These are phyloP conservation scores for Rhabdophis nuchalis DNA, from an alignment of 2,797 vertebrate genomes.

Conservation along the genomic window DNA sequence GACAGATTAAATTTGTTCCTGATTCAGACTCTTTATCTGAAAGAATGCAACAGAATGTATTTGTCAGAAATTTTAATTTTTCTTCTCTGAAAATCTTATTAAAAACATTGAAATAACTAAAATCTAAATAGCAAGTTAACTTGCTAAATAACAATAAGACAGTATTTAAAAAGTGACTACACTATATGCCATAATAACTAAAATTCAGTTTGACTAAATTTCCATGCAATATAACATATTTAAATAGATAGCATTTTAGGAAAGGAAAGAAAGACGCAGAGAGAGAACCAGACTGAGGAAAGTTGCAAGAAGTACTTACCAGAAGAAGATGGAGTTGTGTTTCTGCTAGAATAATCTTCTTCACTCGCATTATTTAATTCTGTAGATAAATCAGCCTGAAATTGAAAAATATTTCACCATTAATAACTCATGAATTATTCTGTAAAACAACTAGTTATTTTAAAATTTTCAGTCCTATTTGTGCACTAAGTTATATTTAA, in stretches of 20 bases:
- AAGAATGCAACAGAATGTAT: neutral
- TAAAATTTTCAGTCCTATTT: neutral
- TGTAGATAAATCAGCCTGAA: constrained; percentile 63
- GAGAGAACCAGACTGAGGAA: neutral
- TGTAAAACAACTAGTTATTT: neutral
- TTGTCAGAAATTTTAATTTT: neutral
- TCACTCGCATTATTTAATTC: constrained; percentile 44
- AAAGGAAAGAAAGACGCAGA: neutral
- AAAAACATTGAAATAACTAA: neutral
- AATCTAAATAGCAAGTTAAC: neutral
- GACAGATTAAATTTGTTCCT: neutral
- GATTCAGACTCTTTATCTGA: neutral
- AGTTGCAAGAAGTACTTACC: constrained; percentile 61
- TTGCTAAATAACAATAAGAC: neutral
- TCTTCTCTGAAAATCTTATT: neutral
- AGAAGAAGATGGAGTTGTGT: constrained; percentile 29
- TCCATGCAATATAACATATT: neutral
- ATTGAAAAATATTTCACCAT: constrained; percentile 29
- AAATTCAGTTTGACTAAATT: neutral
- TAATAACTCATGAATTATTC: neutral
- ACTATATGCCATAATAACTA: neutral
- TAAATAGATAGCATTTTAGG: neutral
- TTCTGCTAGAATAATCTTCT: constrained; percentile 42
- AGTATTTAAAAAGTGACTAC: neutral
- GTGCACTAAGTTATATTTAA: neutral